Evolutionary conservation across 2,888 invertebrate genomes (phyloP), one percentile per base, ranked within the genome.

Genomic region (Abrostola triplasia): DNA sequence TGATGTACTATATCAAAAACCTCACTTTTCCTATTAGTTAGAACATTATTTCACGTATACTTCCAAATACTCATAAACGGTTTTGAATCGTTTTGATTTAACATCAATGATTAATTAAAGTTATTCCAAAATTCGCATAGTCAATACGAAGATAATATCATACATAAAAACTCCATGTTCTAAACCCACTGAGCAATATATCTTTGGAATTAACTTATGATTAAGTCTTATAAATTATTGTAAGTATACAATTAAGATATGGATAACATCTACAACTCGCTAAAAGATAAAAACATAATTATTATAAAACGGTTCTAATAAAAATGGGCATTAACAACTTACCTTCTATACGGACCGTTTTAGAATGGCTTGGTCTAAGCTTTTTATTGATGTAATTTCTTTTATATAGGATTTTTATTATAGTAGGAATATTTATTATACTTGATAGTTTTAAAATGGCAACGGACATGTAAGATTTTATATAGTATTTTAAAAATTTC

Each of bases 241-340:
- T 73, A 75, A 71, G 71, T 71, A 59, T 71, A 70, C 62, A 76
- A 73, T 73, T 76, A 76, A 66, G 50, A 76, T 66, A 54, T 36
- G 36, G 71, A 73, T 76, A 76, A 44, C 71, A 73, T 73, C 67
- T 37, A 66, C 52, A 10, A 37, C 52, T 66, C 48, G 66, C 59
- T 47, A 73, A 73, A 75, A 73, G 59, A 76, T 71, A 62, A 70
- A 71, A 70, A 66, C 62, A 73, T 71, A 66, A 71, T 71, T 66
- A 70, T 48, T 66, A 64, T 72, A 60, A 74, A 73, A 71, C 59
- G 67, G n/a, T 76, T 58, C 12, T 57, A 71, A 66, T 66, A 76
- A 70, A 61, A 59, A 66, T 61, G 48, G 71, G 53, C 51, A 70
- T 66, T 66, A 70, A 51, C 53, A 62, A 50, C 12, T 48, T 44